These are phyloP conservation scores for Hapalemur alaotrensis DNA, from an alignment of 2,797 vertebrate species.

Conservation along the genomic window DNA sequence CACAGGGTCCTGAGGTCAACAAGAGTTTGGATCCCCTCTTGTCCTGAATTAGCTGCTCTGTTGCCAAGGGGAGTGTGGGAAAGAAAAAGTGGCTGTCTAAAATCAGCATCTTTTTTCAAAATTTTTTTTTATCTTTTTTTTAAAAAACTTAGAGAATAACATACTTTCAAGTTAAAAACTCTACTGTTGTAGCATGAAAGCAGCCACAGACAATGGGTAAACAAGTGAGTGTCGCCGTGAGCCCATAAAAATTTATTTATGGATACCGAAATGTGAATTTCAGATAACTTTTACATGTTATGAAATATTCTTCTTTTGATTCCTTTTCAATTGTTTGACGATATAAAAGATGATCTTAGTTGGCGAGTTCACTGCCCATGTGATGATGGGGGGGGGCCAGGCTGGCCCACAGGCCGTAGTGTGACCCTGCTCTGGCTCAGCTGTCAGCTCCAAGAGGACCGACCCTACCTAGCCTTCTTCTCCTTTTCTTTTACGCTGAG, in stretches of 20 bases:
- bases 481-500: not conserved
- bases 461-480: too few species aligned
- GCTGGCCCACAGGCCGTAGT: not conserved
- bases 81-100: not conserved
- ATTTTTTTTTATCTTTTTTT: not conserved
- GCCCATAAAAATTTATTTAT: not conserved
- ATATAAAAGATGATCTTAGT: not conserved
- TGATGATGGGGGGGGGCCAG: not conserved
- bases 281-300: not conserved
- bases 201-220: not conserved
- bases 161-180: not conserved
- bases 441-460: not conserved
- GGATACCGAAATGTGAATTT: not conserved
- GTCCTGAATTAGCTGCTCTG: not conserved
- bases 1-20: not conserved
- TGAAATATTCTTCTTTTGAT: not conserved
- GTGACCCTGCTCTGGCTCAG: too few species aligned
- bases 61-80: not conserved
- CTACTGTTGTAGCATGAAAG: fast-evolving
- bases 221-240: not conserved
- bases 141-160: not conserved
- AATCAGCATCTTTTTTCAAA: not conserved
- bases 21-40: not conserved
- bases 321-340: not conserved
- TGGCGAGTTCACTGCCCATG: not conserved